phyloP scores from a whole-genome alignment of 2,113 vertebrate species.

The Pseudorectes ferrugineus region DNA sequence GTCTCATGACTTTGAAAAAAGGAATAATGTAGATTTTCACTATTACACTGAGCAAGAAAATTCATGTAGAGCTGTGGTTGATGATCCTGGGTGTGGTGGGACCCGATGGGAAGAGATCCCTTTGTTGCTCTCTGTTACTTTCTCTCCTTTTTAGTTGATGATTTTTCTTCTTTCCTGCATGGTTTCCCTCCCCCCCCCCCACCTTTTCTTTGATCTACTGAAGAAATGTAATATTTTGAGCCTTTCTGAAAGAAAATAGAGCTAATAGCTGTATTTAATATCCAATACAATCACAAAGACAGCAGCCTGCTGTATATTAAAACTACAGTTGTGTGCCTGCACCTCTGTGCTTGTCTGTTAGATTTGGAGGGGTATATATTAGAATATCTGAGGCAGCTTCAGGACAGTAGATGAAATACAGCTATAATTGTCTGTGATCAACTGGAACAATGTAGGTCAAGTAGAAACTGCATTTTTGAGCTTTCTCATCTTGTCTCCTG shows the following conservation, averaged over 20 bases:
- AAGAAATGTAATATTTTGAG: background rate
- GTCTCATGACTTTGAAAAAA: background rate
- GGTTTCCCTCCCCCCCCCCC: fast-evolving
- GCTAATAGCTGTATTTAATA: background rate
- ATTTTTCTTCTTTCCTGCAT: background rate
- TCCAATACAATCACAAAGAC: background rate
- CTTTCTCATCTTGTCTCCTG: background rate
- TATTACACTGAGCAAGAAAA: background rate
- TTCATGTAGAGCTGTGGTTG: background rate
- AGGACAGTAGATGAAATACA: background rate
- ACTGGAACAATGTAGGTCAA: background rate
- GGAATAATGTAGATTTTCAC: background rate
- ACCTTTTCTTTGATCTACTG: background rate
- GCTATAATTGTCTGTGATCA: background rate
- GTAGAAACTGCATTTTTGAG: background rate
- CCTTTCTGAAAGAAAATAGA: background rate
- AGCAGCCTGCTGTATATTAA: background rate
- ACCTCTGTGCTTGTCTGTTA: background rate
- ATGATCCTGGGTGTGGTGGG: background rate
- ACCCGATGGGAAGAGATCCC: background rate
- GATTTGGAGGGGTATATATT: background rate
- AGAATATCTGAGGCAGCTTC: background rate
- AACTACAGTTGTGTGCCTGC: background rate
- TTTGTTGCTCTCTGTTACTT: background rate
- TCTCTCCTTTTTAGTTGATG: background rate